Conservation (phyloP, 2,113 vertebrate species). For the Aleadryas rufinucha region DNA sequence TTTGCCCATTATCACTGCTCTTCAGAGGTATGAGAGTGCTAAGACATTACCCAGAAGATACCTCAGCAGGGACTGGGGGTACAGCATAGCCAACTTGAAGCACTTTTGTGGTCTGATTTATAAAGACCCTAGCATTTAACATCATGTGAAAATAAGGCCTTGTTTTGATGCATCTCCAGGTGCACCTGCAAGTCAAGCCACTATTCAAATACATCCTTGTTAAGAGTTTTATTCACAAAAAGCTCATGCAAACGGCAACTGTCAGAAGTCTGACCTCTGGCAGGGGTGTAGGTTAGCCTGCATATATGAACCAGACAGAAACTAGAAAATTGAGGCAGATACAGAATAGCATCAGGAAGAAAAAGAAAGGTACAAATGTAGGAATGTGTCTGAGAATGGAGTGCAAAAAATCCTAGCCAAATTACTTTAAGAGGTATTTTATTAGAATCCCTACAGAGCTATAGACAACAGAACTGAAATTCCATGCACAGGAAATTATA, state of each 20-base stretch:
- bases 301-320: not conserved
- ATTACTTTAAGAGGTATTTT: not conserved
- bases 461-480: not conserved
- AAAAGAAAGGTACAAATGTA: not conserved
- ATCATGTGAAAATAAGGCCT: not conserved
- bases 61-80: not conserved
- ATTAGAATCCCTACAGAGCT: not conserved
- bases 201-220: not conserved
- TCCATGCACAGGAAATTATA: not conserved
- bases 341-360: not conserved
- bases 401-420: not conserved
- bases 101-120: not conserved
- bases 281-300: not conserved
- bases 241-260: not conserved
- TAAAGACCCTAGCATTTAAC: not conserved
- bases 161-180: not conserved
- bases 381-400: not conserved
- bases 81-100: not conserved
- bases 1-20: not conserved
- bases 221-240: not conserved
- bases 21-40: not conserved
- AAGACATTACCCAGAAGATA: not conserved
- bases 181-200: not conserved
- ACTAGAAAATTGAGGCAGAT: not conserved
- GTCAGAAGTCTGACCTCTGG: not conserved